Percentiles rank a stretch among this genome's conserved stretches.
These are phyloP conservation scores for Echinometra lucunter DNA, from an alignment of 53 echinoderm and acorn worm genomes.

Conservation along the genomic window DNA sequence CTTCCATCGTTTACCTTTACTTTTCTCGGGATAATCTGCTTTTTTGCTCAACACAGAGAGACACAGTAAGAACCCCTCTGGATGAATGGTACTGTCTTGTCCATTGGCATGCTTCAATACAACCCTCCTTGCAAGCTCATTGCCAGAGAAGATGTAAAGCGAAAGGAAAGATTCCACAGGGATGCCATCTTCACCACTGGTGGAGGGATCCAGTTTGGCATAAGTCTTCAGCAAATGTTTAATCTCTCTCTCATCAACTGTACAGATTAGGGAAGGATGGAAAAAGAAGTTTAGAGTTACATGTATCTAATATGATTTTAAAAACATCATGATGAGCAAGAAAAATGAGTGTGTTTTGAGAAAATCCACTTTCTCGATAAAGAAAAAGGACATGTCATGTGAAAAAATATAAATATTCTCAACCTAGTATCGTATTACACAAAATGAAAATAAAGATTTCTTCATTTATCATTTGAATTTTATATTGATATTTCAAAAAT, in stretches of 20 bases:
- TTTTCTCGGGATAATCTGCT: slow-evolving; percentile 84
- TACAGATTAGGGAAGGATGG: neutral
- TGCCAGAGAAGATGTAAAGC: slow-evolving; percentile 81
- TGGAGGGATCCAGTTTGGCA: slow-evolving; percentile 74
- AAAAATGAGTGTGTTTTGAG: neutral
- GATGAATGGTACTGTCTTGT: slow-evolving; percentile 69
- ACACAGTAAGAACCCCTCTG: slow-evolving; percentile 77
- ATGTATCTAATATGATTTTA: neutral
- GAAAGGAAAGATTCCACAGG: slow-evolving; percentile 76
- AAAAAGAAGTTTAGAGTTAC: neutral
- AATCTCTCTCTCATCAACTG: slow-evolving; percentile 85
- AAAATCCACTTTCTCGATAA: neutral
- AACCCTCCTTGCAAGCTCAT: slow-evolving; percentile 79
- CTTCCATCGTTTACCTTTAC: slow-evolving; percentile 66
- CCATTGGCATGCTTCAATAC: slow-evolving; percentile 68
- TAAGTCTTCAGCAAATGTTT: slow-evolving; percentile 75
- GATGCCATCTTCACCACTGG: slow-evolving; percentile 79
- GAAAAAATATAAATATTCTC: neutral
- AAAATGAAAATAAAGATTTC: neutral
- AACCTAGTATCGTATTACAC: neutral
- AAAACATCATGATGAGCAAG: neutral
- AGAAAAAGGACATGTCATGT: neutral
- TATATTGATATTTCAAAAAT: slow-evolving; percentile 19
- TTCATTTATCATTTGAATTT: neutral
- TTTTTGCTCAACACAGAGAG: slow-evolving; percentile 80